Percentiles rank a stretch among this genome's conserved stretches.
phyloP scores from a whole-genome alignment of 2,888 invertebrate species.

The Proisotoma minuta region DNA sequence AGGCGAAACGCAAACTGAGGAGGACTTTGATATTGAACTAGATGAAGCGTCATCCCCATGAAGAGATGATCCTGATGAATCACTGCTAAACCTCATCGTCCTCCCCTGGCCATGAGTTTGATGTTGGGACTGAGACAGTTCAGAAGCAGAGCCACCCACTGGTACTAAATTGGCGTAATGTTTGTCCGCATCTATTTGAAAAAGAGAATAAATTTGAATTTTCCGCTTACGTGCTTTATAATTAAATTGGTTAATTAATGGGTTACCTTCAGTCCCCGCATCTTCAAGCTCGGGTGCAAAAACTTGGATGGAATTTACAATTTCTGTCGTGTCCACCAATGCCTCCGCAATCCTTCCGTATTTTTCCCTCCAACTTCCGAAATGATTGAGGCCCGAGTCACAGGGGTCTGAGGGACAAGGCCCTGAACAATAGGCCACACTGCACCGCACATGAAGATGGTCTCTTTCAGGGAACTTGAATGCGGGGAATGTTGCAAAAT shows the following conservation, averaged over 20 bases:
- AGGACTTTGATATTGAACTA: no score
- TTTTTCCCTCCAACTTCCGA: slow-evolving; percentile 44
- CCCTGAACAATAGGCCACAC: slow-evolving; percentile 69
- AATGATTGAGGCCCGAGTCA: slow-evolving; percentile 44
- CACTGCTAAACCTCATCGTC: no score
- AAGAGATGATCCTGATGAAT: no score
- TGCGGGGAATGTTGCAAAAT: slow-evolving; percentile 65
- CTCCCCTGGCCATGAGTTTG: no score
- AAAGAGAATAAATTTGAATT: no score
- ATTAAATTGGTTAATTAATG: no score
- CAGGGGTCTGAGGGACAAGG: slow-evolving; percentile 60
- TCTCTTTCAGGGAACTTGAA: slow-evolving; percentile 78
- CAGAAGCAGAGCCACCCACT: no score
- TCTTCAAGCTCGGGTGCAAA: slow-evolving; percentile 69
- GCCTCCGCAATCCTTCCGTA: slow-evolving; percentile 46
- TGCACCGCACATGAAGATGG: slow-evolving; percentile 70
- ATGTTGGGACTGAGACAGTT: no score
- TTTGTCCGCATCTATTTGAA: no score
- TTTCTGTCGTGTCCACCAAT: slow-evolving; percentile 63
- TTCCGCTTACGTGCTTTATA: no score
- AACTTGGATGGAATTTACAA: slow-evolving; percentile 76
- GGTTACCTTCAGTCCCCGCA: not conserved
- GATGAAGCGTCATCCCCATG: no score
- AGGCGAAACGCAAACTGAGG: slow-evolving; percentile 44
- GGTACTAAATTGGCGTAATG: no score